Evolutionary conservation across 2,888 invertebrate genomes (phyloP), one percentile per base, ranked within the genome.

Genomic region (Dolichomitus sp.): DNA sequence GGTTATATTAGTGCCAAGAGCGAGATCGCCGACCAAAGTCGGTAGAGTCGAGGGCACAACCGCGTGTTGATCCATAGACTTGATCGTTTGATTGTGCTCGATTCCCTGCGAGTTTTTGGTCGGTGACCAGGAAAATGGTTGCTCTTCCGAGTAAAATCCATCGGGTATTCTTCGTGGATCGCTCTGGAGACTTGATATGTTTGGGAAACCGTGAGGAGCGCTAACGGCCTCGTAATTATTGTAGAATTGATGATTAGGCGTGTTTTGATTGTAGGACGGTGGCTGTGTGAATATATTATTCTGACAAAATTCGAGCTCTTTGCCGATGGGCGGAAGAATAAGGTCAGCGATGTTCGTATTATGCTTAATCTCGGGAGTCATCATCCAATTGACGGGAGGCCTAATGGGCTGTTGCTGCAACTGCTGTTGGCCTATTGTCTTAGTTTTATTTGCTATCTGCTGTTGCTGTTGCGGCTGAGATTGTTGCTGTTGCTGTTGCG

Each of bases 311-410:
- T 94, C 94, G 14, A 93, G 85, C 59, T 94, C 93, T 80, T 94
- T 94, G 5, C 93, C 92, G 75, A 94, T 94, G 7, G 94, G 93
- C 6, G 94, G 94, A 19, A 94, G 86, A 83, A 94, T 93, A 70
- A 94, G 94, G 69, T 95, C 94, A 0, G 94, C 80, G 27, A 93
- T 91, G 65, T 93, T 92, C 6, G 91, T 86, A 52, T 92, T 93
- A 85, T 91, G 93, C 59, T 94, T 94, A 27, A 94, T 91, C 85
- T 95, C 95, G 0, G 95, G 95, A 0, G 95, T 94, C 87, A 95
- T 95, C 95, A 96, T 96, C 95, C 95, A 95, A 87, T 96, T 96
- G 0, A 95, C 95, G 0, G 95, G 95, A 4, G 94, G 94, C 84
- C 94, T 94, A 17, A 93, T 92, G 0, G 90, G 77, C 78, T 89